Conservation (phyloP, 2,113 vertebrate genomes). For the Bubo blakistoni region DNA sequence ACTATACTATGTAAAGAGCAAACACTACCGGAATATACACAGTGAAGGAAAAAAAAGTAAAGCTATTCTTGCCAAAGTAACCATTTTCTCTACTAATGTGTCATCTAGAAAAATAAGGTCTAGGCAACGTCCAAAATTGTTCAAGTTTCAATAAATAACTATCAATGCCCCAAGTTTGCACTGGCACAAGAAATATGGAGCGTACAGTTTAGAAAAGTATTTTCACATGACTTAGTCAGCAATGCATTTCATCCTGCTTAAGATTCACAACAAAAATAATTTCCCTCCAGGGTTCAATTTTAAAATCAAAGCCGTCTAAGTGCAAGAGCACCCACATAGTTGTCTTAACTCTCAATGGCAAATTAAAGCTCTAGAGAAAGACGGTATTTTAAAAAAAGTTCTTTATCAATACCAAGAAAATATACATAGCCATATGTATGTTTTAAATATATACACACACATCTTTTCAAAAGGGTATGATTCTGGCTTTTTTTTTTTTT, state of each 20-base stretch:
- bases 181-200: slow-evolving; percentile 58
- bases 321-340: background rate
- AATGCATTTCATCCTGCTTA: slow-evolving; percentile 6
- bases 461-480: slow-evolving; percentile 36
- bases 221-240: slow-evolving; percentile 10
- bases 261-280: slow-evolving; percentile 22
- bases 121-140: slow-evolving; percentile 54
- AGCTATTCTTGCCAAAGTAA: slow-evolving; percentile 44
- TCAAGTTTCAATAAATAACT: slow-evolving; percentile 72
- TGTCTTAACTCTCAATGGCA: slow-evolving; percentile 33
- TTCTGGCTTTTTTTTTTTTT: slow-evolving; percentile 15
- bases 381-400: slow-evolving; percentile 37
- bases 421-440: slow-evolving; percentile 37
- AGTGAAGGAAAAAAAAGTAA: slow-evolving; percentile 52
- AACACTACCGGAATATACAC: slow-evolving; percentile 64
- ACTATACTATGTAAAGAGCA: slow-evolving; percentile 32
- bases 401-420: slow-evolving; percentile 52
- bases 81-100: background rate
- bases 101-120: slow-evolving; percentile 73
- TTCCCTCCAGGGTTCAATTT: background rate
- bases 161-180: slow-evolving; percentile 58
- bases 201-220: slow-evolving; percentile 26
- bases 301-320: background rate
- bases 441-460: slow-evolving; percentile 47
- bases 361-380: slow-evolving; percentile 63